Evolutionary conservation across 2,888 invertebrate species (phyloP), one percentile per base, ranked within the genome.

Genomic region (Petrophora chlorosata): DNA sequence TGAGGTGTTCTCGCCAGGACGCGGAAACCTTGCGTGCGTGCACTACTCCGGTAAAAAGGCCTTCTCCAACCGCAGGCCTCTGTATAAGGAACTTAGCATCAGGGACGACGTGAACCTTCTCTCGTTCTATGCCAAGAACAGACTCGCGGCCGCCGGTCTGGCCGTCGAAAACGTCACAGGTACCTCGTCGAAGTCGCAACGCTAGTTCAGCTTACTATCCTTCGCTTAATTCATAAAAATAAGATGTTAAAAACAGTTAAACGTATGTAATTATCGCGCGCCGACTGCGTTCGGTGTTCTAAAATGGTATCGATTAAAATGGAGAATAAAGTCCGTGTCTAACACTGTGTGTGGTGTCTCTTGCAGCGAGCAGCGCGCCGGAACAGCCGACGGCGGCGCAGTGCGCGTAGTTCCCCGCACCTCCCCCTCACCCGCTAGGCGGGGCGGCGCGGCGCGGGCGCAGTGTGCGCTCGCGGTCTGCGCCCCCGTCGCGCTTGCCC

Each of bases 111-210:
- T 97, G 83, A 95, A 95, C 79, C 93, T 96, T 73, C 92, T 96
- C 78, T 96, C 96, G 79, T 96, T 94, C 92, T 97, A 97, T 92
- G 94, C 94, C 89, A 95, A 94, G 91, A 94, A 95, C 85, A 92
- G 94, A 67, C 92, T 93, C 67, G 94, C 93, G 67, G 93, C 93
- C 63, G 91, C 91, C 70, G 90, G 90, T 38, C 76, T 91, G 61
- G 87, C 86, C 73, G 71, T 81, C 70, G 88, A 89, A 62, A 75
- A 77, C 70, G 85, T 76, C 77, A 81, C 92, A 92, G 89, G 91
- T 92, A 82, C 79, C 74, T 67, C 70, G 68, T 57, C 63, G 67
- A 56, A 67, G 63, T 77, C 79, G 78, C 82, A 75, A 60, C 74
- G 79, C 82, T 83, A 82, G 71, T 78, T 78, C 81, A 77, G 85